phyloP scores from a whole-genome alignment of 2,797 vertebrate species.

The Sebastes cheni region DNA sequence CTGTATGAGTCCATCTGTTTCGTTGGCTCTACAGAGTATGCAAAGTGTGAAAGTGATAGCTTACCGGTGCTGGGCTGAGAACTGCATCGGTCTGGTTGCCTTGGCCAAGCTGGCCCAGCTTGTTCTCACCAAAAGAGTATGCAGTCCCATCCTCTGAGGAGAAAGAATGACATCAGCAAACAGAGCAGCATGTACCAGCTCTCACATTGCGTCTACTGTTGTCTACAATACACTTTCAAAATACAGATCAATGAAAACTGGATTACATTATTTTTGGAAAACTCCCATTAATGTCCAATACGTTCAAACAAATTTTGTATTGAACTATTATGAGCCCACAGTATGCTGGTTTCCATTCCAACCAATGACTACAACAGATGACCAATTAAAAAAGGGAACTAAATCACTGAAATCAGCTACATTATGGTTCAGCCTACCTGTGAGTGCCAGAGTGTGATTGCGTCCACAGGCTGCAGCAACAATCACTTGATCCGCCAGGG shows the following conservation, averaged over 20 bases:
- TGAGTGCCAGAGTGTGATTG: conserved; percentile 93
- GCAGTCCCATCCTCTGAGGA: conserved; percentile 87
- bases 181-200: neutral
- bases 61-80: conserved; percentile 90
- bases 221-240: neutral
- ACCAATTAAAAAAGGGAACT: neutral
- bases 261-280: neutral
- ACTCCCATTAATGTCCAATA: too few species aligned
- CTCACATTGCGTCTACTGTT: neutral
- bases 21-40: neutral
- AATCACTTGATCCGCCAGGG: conserved; percentile 84
- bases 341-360: neutral
- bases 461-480: conserved; percentile 93
- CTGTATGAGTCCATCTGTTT: neutral
- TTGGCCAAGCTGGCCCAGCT: conserved; percentile 94
- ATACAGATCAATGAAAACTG: neutral
- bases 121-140: conserved; percentile 95
- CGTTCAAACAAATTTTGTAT: neutral
- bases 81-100: conserved; percentile 95
- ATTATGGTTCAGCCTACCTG: conserved; percentile 76
- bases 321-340: neutral
- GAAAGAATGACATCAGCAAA: conserved; percentile 9
- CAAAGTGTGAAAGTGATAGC: neutral
- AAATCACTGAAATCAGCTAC: too few species aligned
- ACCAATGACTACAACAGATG: neutral